These are phyloP conservation scores for Allygus modestus DNA, from an alignment of 2,888 invertebrate species.

Conservation along the genomic window DNA sequence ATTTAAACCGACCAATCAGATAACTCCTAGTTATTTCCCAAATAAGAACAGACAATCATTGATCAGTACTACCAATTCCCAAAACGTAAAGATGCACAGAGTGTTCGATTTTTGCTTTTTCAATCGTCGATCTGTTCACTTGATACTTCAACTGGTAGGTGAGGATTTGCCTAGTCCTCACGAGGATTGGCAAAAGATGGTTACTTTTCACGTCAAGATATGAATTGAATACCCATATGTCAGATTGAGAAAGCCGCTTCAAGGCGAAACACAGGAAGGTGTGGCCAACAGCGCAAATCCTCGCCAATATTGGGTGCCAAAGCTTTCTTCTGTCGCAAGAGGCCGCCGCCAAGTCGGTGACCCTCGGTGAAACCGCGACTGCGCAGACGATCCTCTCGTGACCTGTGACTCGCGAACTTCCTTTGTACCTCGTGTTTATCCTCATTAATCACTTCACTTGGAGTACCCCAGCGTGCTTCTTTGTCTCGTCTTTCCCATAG, in stretches of 20 bases:
- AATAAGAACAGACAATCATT: too few species aligned
- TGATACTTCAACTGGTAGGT: too few species aligned
- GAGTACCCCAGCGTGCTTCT: slow-evolving; percentile 31
- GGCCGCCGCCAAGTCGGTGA: slow-evolving; percentile 9
- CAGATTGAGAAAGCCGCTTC: slow-evolving; percentile 3
- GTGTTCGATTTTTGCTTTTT: too few species aligned
- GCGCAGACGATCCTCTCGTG: slow-evolving; percentile 17
- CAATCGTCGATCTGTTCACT: too few species aligned
- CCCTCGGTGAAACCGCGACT: neutral
- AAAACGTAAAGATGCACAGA: too few species aligned
- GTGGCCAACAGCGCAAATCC: slow-evolving; percentile 35
- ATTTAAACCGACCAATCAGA: too few species aligned
- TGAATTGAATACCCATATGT: too few species aligned
- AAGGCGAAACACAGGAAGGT: neutral
- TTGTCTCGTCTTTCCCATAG: slow-evolving; percentile 14
- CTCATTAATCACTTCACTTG: slow-evolving; percentile 10
- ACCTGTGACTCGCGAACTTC: slow-evolving; percentile 37
- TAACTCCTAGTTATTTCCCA: too few species aligned
- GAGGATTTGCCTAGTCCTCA: too few species aligned
- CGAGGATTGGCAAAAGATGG: too few species aligned
- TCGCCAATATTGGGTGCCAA: slow-evolving; percentile 34
- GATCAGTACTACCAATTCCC: too few species aligned
- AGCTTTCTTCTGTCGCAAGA: slow-evolving; percentile 38
- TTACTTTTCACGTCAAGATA: too few species aligned
- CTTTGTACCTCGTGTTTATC: slow-evolving; percentile 11